phyloP scores from a whole-genome alignment of 2,888 invertebrate genomes.

The Synergus gifuensis region DNA sequence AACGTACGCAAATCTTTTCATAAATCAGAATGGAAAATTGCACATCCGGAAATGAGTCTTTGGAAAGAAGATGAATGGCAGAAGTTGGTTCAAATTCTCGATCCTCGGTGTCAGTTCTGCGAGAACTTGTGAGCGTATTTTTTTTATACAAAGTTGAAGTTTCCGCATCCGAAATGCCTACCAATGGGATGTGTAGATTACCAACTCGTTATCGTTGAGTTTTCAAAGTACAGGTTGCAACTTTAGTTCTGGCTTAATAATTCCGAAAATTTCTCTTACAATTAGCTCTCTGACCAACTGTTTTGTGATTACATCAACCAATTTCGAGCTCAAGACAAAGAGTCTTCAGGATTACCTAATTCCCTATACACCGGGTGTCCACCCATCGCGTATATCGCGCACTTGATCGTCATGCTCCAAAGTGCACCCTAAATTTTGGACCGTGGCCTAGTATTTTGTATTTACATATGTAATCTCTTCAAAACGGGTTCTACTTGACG shows the following conservation, averaged over 20 bases:
- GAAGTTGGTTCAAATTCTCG: constrained; percentile 11
- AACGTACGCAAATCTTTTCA: constrained; percentile 12
- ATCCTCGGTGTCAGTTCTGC: constrained; percentile 15
- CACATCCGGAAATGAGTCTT: constrained; percentile 28
- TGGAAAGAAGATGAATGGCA: constrained; percentile 27
- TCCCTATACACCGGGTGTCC: not conserved
- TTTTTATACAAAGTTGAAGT: not conserved
- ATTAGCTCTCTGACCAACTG: constrained; percentile 19
- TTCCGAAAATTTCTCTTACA: constrained; percentile 6
- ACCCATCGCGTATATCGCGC: constrained; percentile 48
- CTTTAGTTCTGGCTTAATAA: constrained; percentile 18
- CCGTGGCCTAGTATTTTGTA: constrained; percentile 42
- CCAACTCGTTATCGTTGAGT: constrained; percentile 3
- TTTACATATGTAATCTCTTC: constrained; percentile 8
- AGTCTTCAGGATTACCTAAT: constrained; percentile 30
- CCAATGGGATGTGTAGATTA: constrained; percentile 6
- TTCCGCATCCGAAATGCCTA: not conserved
- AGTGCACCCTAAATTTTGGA: constrained; percentile 39
- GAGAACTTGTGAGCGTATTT: constrained; percentile 20
- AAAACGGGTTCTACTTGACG: constrained; percentile 7
- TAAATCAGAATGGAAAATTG: constrained; percentile 27
- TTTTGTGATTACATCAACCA: constrained; percentile 16
- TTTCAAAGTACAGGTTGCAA: constrained; percentile 35
- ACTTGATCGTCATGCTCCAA: constrained; percentile 55
- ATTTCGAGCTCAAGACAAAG: constrained; percentile 36